Evolutionary conservation across 2,113 vertebrate genomes (phyloP).

Genomic region (Leptobrachium ailaonicum): DNA sequence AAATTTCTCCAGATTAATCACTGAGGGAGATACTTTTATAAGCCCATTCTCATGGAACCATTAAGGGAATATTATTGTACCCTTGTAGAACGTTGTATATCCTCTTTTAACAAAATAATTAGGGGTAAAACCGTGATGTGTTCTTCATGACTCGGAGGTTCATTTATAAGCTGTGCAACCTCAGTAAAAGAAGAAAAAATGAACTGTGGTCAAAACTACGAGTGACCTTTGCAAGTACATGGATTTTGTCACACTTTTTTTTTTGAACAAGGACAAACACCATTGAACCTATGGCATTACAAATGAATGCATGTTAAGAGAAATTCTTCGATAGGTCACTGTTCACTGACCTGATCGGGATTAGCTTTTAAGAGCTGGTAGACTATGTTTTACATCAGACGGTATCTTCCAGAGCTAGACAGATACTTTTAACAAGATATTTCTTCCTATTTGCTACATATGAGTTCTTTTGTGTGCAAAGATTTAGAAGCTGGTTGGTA

Average conservation of each 20-base stretch:
- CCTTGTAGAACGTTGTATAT: too few species aligned
- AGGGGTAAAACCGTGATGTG: not conserved
- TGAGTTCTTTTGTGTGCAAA: slow-evolving; percentile 1
- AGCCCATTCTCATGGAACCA: not conserved
- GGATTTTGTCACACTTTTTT: slow-evolving; percentile 45
- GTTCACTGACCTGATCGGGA: slow-evolving; percentile 44
- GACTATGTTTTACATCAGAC: slow-evolving; percentile 34
- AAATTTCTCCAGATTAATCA: too few species aligned
- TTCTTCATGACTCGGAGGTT: not conserved
- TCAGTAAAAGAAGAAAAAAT: not conserved
- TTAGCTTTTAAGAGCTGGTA: slow-evolving; percentile 33
- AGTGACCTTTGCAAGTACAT: slow-evolving; percentile 34
- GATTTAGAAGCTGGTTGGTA: not conserved
- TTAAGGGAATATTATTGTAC: not conserved
- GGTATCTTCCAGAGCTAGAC: slow-evolving; percentile 7
- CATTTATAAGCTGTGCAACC: not conserved
- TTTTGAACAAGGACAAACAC: slow-evolving; percentile 42
- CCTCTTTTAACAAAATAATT: not conserved
- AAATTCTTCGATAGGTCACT: slow-evolving; percentile 36
- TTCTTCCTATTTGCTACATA: slow-evolving; percentile 1
- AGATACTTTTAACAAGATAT: slow-evolving; percentile 32
- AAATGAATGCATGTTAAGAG: slow-evolving; percentile 48
- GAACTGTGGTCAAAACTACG: not conserved
- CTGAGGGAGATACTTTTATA: too few species aligned
- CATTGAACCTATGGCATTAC: slow-evolving; percentile 36